A percentile compares a stretch with the other conserved stretches of the same genome.
Conservation (phyloP, 2,888 invertebrate genomes). For the Urechis unicinctus region DNA sequence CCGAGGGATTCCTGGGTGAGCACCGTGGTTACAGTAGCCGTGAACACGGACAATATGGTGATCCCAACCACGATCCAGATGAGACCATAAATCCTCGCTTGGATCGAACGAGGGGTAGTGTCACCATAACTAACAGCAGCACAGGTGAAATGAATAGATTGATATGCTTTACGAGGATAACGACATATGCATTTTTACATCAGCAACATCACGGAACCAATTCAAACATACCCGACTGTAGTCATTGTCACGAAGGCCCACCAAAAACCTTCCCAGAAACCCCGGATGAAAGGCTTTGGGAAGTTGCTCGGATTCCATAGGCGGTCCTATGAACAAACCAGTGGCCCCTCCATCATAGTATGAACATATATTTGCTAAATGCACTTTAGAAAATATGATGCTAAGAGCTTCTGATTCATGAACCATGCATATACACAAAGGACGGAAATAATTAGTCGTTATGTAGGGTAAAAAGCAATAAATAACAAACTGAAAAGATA, state of each 20-base stretch:
- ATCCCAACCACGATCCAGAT: slow-evolving; percentile 17
- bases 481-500: too few relatives aligned
- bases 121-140: slow-evolving; percentile 10
- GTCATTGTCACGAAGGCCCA: slow-evolving; percentile 23
- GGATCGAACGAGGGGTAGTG: slow-evolving; percentile 15
- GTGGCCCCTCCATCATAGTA: too few relatives aligned
- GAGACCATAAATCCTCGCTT: slow-evolving; percentile 14
- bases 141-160: background rate
- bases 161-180: background rate
- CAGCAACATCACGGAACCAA: too few relatives aligned
- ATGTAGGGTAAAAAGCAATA: too few relatives aligned
- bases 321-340: slow-evolving; percentile 12
- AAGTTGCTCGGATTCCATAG: slow-evolving; percentile 14
- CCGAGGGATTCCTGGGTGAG: slow-evolving; percentile 13
- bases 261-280: slow-evolving; percentile 22
- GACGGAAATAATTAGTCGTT: too few relatives aligned
- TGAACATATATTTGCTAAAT: too few relatives aligned
- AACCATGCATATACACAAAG: too few relatives aligned
- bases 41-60: slow-evolving; percentile 16
- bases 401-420: too few relatives aligned
- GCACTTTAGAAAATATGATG: too few relatives aligned
- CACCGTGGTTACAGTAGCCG: slow-evolving; percentile 15
- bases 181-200: background rate
- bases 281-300: slow-evolving; percentile 17
- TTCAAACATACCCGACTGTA: slow-evolving; percentile 19